These are phyloP conservation scores for Acronicta leporina DNA, from an alignment of 2,888 invertebrate genomes.

Conservation along the genomic window DNA sequence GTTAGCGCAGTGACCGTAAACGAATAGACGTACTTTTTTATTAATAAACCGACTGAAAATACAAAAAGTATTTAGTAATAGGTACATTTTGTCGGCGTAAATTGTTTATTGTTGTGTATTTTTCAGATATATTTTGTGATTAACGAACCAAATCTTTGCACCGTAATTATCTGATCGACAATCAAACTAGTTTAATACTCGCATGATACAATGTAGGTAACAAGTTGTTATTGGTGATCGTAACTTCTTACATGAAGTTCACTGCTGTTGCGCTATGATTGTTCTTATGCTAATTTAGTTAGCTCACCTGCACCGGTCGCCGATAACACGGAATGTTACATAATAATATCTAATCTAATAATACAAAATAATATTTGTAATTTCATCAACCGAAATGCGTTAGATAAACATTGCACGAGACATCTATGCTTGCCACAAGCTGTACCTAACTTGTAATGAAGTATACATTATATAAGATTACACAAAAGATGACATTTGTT, in stretches of 20 bases:
- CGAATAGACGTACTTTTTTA: too few species aligned
- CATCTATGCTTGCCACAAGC: conserved; percentile 21
- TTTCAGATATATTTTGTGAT: conserved; percentile 23
- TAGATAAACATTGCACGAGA: conserved; percentile 25
- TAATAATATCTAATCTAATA: conserved; percentile 19
- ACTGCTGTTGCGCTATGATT: conserved; percentile 45
- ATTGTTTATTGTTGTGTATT: too few species aligned
- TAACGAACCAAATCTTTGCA: conserved; percentile 34
- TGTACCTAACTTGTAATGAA: conserved; percentile 36
- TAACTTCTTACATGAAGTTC: conserved; percentile 47
- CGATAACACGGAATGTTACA: conserved; percentile 43
- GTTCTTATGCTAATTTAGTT: conserved; percentile 55
- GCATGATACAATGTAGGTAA: conserved; percentile 39
- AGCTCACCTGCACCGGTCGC: conserved; percentile 44
- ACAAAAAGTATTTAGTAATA: neutral
- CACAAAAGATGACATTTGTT: conserved; percentile 56
- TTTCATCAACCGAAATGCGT: conserved; percentile 35
- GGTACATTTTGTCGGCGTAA: neutral
- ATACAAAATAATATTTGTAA: conserved; percentile 28
- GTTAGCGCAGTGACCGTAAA: conserved; percentile 2
- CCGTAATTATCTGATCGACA: conserved; percentile 22
- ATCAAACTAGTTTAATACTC: conserved; percentile 46
- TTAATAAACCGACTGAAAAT: conserved; percentile 1
- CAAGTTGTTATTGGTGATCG: conserved; percentile 50
- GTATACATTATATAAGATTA: conserved; percentile 37